A percentile compares a stretch with the other conserved stretches of the same genome.
Conservation (phyloP, 2,113 vertebrate genomes). For the Eclectus roratus region DNA sequence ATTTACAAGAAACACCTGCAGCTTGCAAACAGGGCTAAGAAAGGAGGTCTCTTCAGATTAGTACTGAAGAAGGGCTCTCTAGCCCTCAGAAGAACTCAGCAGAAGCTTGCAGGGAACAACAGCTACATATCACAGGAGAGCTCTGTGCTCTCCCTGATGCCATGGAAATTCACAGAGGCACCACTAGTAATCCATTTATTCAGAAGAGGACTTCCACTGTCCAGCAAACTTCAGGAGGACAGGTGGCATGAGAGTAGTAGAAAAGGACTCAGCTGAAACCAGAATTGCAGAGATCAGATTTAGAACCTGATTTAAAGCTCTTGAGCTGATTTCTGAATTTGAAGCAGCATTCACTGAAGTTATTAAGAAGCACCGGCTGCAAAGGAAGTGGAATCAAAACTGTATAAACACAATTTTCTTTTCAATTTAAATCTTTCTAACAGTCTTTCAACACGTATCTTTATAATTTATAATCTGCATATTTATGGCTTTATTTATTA, state of each 20-base stretch:
- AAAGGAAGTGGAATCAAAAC: neutral
- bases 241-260: neutral
- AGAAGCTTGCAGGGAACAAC: neutral
- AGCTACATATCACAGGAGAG: neutral
- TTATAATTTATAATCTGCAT: neutral
- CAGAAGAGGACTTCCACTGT: neutral
- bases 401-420: neutral
- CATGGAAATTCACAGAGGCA: neutral
- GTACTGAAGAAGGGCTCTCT: neutral
- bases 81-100: neutral
- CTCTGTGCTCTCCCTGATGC: too few species aligned
- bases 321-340: neutral
- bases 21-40: neutral
- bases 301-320: slow-evolving; percentile 7
- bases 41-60: neutral
- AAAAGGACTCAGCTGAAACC: neutral
- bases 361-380: neutral
- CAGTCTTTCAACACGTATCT: neutral
- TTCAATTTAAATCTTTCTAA: neutral
- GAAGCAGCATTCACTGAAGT: neutral
- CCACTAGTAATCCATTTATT: neutral
- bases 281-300: neutral
- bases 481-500: neutral
- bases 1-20: neutral
- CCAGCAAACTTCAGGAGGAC: neutral